Base-by-base conservation (phyloP, 2,797 vertebrate species). In the Naso thynnoides region DNA sequence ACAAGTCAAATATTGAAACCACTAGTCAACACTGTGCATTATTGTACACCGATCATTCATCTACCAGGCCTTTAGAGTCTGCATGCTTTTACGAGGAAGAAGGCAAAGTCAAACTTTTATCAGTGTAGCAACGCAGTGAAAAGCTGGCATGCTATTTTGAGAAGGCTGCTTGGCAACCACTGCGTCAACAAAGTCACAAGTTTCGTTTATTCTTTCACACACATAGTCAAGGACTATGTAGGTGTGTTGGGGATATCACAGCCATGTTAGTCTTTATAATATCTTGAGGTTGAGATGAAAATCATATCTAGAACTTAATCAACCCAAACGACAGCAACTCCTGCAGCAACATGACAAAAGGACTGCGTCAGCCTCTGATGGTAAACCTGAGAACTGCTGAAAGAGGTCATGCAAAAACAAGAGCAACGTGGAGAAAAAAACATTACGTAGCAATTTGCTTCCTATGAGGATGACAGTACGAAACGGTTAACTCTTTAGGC, bases 81-180 rank as follows among this genome's bases (percentile, higher is more conserved):
- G 14, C 33, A 31, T 26, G 27, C 41, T 52, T 50, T 19, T 8
- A 62, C 31, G 53, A 36, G 45, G 45, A 76, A 49, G 8, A 69
- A 67, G 39, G 16, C 64, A 68, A 82, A 80, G 74, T 76, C 54
- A 67, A 83, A 84, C 65, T 73, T 86, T 71, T 80, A 71, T 83
- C 75, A 72, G 68, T 1, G 3, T 9, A 50, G 75, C 69, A 24
- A 24, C 66, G 18, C 14, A 73, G 54, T 52, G 52, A 79, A 70
- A 42, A 76, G 79, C 74, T 77, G 76, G 44, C 39, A 44, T 52
- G 79, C 75, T 90, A 88, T 93, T 93, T 91, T 65, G 68, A 91
- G 83, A 47, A 2, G 33, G 89, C 26, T 88, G 82, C 92, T 73
- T 76, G 58, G 93, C 88, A 91, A 94, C 92, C 26, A 1, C 24